Conservation (phyloP, 2,113 vertebrate genomes). For the Nycticryphes semicollaris region DNA sequence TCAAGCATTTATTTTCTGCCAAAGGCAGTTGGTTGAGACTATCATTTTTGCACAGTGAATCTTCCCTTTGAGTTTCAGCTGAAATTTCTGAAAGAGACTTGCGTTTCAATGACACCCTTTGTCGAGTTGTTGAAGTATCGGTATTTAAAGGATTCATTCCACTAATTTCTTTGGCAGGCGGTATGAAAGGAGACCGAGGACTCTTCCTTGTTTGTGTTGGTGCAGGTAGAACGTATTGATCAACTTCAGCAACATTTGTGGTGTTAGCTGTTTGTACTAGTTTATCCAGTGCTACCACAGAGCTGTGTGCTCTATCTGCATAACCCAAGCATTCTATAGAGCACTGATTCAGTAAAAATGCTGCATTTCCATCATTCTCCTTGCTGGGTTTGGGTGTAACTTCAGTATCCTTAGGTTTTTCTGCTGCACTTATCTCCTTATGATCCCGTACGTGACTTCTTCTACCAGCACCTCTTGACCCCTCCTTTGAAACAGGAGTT, state of each 20-base stretch:
- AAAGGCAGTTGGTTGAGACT: neutral
- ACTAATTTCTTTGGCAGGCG: neutral
- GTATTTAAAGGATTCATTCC: neutral
- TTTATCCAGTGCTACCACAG: neutral
- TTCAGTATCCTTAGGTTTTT: neutral
- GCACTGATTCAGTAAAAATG: neutral
- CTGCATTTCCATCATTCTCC: neutral
- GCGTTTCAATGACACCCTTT: rapidly evolving
- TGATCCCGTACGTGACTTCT: neutral
- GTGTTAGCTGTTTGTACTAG: rapidly evolving
- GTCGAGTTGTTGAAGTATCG: neutral
- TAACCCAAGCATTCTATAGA: neutral
- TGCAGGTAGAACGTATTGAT: neutral
- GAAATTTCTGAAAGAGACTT: neutral
- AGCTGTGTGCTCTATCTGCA: rapidly evolving
- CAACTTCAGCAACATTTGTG: rapidly evolving
- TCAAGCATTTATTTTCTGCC: neutral
- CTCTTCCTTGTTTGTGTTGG: neutral
- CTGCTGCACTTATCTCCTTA: neutral
- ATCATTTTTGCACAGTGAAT: rapidly evolving
- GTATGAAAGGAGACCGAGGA: rapidly evolving
- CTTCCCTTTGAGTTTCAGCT: neutral
- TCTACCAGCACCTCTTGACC: rapidly evolving
- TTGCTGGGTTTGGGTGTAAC: neutral
- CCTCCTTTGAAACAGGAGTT: neutral